These are phyloP conservation scores for Stegostoma tigrinum DNA, from an alignment of 2,113 vertebrate species.

Conservation along the genomic window DNA sequence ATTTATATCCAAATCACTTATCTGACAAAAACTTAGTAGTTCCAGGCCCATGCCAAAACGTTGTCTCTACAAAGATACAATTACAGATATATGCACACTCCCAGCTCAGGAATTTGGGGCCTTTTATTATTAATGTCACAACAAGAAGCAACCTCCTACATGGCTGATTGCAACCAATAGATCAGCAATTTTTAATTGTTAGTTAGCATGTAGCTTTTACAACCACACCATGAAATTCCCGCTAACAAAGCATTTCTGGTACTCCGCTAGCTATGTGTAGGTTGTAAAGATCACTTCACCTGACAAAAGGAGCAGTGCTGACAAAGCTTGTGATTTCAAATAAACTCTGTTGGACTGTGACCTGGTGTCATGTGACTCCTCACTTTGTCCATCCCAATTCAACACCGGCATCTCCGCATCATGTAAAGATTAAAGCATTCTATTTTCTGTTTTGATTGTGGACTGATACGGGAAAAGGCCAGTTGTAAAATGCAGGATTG, in stretches of 20 bases:
- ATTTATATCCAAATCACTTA: neutral
- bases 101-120: neutral
- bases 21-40: neutral
- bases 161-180: neutral
- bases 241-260: neutral
- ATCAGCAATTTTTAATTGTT: neutral
- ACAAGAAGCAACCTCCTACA: neutral
- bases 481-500: too few species aligned
- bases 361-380: too few species aligned
- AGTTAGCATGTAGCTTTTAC: neutral
- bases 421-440: too few species aligned
- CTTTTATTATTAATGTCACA: conserved; percentile 1
- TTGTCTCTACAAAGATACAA: neutral
- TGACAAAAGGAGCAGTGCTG: too few species aligned
- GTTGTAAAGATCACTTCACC: too few species aligned
- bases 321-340: too few species aligned
- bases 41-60: neutral
- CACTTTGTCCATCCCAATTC: too few species aligned
- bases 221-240: neutral
- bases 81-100: neutral
- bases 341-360: too few species aligned
- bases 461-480: too few species aligned
- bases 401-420: too few species aligned
- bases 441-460: too few species aligned
- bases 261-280: neutral